Percentiles rank a stretch among this genome's conserved stretches.
Evolutionary conservation across 2,888 invertebrate genomes (phyloP).

Genomic region (Corythucha ciliata): DNA sequence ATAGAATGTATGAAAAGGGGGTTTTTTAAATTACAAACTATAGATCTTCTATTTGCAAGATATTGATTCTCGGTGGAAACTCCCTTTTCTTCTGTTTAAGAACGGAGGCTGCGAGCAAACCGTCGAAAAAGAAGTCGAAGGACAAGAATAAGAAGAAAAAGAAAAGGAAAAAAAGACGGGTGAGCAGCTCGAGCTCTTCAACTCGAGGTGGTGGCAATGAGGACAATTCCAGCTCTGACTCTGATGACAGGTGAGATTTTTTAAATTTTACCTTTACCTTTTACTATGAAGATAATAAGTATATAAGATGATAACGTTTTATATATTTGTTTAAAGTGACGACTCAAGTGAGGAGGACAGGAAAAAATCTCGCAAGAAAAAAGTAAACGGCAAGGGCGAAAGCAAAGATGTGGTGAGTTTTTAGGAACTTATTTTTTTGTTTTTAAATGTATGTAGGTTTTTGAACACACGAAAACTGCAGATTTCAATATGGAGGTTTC

Average conservation of each 20-base stretch:
- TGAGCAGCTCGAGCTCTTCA: constrained; percentile 22
- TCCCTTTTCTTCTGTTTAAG: no score
- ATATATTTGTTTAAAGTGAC: constrained; percentile 25
- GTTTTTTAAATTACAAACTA: no score
- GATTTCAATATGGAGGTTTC: no score
- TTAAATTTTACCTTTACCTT: no score
- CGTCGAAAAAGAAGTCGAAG: constrained; percentile 33
- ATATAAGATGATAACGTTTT: background rate
- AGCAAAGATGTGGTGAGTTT: constrained; percentile 22
- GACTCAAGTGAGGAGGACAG: constrained; percentile 42
- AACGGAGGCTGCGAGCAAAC: no score
- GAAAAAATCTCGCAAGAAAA: constrained; percentile 39
- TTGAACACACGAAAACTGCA: no score
- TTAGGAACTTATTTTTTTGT: background rate
- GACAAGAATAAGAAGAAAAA: constrained; percentile 33
- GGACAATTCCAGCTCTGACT: no score
- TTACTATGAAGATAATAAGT: background rate
- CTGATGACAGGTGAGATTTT: constrained; percentile 23
- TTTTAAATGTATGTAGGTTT: background rate
- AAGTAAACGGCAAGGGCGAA: constrained; percentile 32
- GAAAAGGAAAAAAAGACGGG: constrained; percentile 29
- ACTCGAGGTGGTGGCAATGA: no score
- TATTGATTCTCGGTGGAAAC: no score
- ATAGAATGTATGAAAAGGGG: no score
- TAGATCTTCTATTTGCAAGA: background rate